Evolutionary conservation across 1,140 invertebrate genomes (phyloP).

Genomic region (Asobara japonica): DNA sequence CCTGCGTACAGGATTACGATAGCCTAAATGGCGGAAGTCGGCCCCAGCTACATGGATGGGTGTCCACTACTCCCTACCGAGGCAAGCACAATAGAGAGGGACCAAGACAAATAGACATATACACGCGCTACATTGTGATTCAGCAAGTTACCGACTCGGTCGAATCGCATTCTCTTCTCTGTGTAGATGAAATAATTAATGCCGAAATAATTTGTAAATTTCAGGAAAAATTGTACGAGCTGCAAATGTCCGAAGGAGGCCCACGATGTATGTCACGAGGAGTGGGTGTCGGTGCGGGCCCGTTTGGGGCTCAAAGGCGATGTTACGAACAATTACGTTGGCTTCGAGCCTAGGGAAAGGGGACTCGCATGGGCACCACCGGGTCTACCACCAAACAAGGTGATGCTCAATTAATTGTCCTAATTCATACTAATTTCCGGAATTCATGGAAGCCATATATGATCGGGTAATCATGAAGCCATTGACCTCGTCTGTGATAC

Average conservation of each 20-base stretch:
- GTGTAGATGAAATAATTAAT: not conserved
- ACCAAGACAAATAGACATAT: too few relatives aligned
- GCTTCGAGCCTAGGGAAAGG: constrained; percentile 69
- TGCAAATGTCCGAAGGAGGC: constrained; percentile 88
- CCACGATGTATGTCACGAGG: constrained; percentile 89
- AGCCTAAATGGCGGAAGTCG: too few relatives aligned
- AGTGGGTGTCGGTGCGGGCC: constrained; percentile 83
- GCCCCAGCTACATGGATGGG: too few relatives aligned
- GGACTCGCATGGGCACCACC: constrained; percentile 87
- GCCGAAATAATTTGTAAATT: constrained; percentile 28
- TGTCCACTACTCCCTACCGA: too few relatives aligned
- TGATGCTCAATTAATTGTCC: constrained; percentile 47
- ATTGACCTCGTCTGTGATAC: too few relatives aligned
- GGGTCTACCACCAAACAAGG: constrained; percentile 74
- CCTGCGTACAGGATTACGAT: too few relatives aligned
- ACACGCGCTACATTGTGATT: not conserved
- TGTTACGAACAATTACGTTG: constrained; percentile 55
- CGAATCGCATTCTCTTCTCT: not conserved
- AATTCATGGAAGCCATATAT: not conserved
- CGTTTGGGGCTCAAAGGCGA: constrained; percentile 78
- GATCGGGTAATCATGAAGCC: too few relatives aligned
- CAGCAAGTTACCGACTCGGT: not conserved
- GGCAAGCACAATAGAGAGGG: too few relatives aligned
- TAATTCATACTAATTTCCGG: constrained; percentile 9
- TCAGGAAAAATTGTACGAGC: constrained; percentile 85